These are phyloP conservation scores for Ectobius pallidus DNA, from an alignment of 2,888 invertebrate genomes.

Conservation along the genomic window DNA sequence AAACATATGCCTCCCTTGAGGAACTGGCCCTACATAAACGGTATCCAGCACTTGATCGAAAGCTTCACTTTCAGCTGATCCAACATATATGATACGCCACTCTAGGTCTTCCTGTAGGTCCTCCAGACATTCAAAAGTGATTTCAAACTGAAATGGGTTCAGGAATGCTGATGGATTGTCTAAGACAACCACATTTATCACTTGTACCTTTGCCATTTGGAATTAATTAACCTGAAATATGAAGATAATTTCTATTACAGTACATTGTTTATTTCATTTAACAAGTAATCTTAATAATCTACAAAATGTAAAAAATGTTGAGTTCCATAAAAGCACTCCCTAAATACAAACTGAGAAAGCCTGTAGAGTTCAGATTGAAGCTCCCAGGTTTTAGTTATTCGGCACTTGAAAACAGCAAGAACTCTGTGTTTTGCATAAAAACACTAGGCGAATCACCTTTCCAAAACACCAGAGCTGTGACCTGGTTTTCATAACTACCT, in stretches of 20 bases:
- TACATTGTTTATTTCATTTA: neutral
- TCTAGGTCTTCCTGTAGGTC: slow-evolving; percentile 62
- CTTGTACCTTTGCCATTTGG: slow-evolving; percentile 61
- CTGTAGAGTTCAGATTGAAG: too few species aligned
- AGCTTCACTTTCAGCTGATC: slow-evolving; percentile 60
- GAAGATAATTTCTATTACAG: too few species aligned
- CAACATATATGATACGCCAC: slow-evolving; percentile 66
- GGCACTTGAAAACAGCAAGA: too few species aligned
- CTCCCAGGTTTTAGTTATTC: too few species aligned
- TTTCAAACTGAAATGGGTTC: slow-evolving; percentile 62
- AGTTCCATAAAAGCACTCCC: too few species aligned
- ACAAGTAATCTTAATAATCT: neutral
- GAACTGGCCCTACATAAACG: slow-evolving; percentile 58
- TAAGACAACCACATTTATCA: slow-evolving; percentile 60
- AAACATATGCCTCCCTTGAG: slow-evolving; percentile 64
- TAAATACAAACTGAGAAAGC: too few species aligned
- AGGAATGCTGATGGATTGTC: slow-evolving; percentile 61
- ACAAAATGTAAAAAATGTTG: too few species aligned
- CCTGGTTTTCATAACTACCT: too few species aligned
- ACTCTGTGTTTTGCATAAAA: too few species aligned
- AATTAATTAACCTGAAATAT: neutral
- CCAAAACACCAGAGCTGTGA: too few species aligned
- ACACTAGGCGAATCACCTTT: too few species aligned
- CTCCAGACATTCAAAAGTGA: slow-evolving; percentile 65
- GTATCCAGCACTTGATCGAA: slow-evolving; percentile 62